Evolutionary conservation across 2,113 vertebrate genomes (phyloP).

Genomic region (Cryptoleucopteryx plumbea): DNA sequence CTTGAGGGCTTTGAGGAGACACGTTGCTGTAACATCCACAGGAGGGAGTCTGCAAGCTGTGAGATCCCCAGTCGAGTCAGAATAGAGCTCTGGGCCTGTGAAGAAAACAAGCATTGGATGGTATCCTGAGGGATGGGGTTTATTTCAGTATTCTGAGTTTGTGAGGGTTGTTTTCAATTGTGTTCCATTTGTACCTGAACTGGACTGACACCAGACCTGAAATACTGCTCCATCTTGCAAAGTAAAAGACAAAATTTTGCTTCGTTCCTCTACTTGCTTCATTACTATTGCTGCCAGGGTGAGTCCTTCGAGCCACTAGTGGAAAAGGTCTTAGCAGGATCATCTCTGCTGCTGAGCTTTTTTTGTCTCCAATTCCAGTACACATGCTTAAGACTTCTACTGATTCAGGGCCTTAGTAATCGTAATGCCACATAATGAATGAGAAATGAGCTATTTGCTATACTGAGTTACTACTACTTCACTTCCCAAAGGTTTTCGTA

Average conservation of each 20-base stretch:
- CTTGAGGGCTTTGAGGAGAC: not conserved
- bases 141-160: not conserved
- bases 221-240: not conserved
- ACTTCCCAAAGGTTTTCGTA: not conserved
- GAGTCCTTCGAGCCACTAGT: not conserved
- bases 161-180: not conserved
- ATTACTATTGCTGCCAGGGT: not conserved
- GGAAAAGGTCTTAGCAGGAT: not conserved
- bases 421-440: not conserved
- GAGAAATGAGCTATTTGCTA: not conserved
- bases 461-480: not conserved
- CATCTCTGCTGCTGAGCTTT: not conserved
- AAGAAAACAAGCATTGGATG: not conserved
- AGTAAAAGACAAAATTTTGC: not conserved
- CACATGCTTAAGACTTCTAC: not conserved
- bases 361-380: not conserved
- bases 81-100: not conserved
- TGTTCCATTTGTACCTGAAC: not conserved
- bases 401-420: not conserved
- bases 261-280: not conserved
- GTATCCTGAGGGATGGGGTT: not conserved
- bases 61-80: not conserved
- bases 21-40: not conserved
- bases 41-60: not conserved
- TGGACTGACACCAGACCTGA: not conserved